Conservation (phyloP, 1,140 invertebrate genomes). For the Ephestia elutella region DNA sequence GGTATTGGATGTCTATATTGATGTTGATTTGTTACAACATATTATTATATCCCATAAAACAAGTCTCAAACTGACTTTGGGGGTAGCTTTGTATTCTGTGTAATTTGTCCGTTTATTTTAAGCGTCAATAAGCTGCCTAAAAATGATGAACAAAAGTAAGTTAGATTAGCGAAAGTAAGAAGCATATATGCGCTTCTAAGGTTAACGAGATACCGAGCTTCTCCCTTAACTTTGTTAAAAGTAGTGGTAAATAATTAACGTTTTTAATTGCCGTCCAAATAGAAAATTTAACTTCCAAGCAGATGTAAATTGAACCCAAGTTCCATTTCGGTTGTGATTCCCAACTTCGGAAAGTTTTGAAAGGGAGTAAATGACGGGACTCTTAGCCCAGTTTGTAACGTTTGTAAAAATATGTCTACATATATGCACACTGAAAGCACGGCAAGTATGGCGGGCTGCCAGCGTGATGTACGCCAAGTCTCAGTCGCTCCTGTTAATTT, state of each 20-base stretch:
- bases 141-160: no score
- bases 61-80: no score
- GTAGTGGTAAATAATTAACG: neutral
- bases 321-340: neutral
- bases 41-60: no score
- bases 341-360: neutral
- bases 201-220: no score
- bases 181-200: no score
- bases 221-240: neutral
- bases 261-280: neutral
- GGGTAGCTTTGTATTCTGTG: no score
- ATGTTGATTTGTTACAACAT: no score
- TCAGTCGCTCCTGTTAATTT: conserved; percentile 56
- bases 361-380: neutral
- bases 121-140: no score
- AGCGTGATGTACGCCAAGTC: conserved; percentile 49
- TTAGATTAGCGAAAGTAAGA: no score
- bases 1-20: no score
- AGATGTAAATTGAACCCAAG: neutral
- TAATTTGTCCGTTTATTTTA: no score
- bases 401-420: neutral
- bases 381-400: neutral
- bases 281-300: neutral
- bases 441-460: conserved; percentile 43
- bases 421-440: conserved; percentile 15